phyloP scores from a whole-genome alignment of 2,888 invertebrate species.

The Apeira syringaria region DNA sequence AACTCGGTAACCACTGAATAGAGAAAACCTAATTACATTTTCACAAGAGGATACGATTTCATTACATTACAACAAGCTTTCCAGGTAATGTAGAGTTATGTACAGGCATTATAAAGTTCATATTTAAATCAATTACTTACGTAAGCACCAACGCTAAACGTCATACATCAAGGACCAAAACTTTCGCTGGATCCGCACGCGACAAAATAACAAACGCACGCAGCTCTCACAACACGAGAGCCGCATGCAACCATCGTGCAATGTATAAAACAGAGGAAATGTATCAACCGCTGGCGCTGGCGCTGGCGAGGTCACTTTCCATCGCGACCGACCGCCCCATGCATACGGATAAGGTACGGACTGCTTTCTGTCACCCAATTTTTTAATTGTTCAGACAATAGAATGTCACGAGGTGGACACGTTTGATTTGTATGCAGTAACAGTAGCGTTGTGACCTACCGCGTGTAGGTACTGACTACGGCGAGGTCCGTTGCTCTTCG shows the following conservation, averaged over 20 bases:
- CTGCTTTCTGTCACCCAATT: slow-evolving; percentile 48
- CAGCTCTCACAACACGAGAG: slow-evolving; percentile 9
- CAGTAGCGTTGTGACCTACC: slow-evolving; percentile 45
- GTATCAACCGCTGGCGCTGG: slow-evolving; percentile 34
- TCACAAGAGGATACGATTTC: too few relatives aligned
- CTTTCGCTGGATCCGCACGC: slow-evolving; percentile 14
- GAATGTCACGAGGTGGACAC: slow-evolving; percentile 15
- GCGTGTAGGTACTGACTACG: slow-evolving; percentile 51
- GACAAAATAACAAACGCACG: slow-evolving; percentile 20
- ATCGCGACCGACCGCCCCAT: slow-evolving; percentile 36
- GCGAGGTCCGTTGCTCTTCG: slow-evolving; percentile 42
- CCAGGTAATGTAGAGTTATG: too few relatives aligned
- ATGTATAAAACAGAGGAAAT: slow-evolving; percentile 26
- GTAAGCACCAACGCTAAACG: too few relatives aligned
- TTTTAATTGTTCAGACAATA: slow-evolving; percentile 56
- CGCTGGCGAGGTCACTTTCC: slow-evolving; percentile 47
- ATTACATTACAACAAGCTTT: too few relatives aligned
- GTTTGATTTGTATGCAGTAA: slow-evolving; percentile 61
- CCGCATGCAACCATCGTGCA: slow-evolving; percentile 15
- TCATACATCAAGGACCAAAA: slow-evolving; percentile 11
- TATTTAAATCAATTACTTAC: too few relatives aligned
- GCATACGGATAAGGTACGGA: too few relatives aligned
- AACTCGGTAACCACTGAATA: too few relatives aligned
- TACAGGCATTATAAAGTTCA: too few relatives aligned
- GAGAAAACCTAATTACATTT: too few relatives aligned